Base-by-base conservation (phyloP, 2,113 vertebrate species). In the Cnemophilus loriae region DNA sequence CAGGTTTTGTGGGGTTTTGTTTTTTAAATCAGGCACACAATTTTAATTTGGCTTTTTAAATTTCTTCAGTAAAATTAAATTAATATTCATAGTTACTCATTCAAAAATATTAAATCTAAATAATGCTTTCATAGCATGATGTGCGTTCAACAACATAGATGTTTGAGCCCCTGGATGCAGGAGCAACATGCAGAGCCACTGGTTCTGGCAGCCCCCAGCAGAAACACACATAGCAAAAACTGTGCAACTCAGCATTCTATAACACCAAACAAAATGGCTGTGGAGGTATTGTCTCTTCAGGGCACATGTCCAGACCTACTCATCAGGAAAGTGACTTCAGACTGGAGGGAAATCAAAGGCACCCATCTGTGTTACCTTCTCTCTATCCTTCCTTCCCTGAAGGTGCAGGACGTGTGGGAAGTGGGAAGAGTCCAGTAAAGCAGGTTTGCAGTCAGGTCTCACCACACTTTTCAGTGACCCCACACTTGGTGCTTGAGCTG, bases 1-100 rank as follows among this genome's bases (percentile, higher is more conserved):
- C 76, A 92, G 85, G 85, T 92, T 95, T 94, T 70, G 79, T 52
- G 79, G 41, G 35, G 28, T 68, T 94, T 93, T 78, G 35, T 71
- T 88, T 75, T 94, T 81, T 60, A 61, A 94, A 84, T 81, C 23
- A 71, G 79, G 76, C 35, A 32, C 23, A 16, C 0, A 0, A 11
- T 59, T 78, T 93, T 92, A 44, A 69, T 80, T 91, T 53, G 42
- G 7, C 52, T 57, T 76, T 79, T 85, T 4, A 3, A 44, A 68
- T 60, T 42, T 76, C 57, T 87, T 76, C 63, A 74, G 64, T 77
- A 75, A 86, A 89, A 89, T 30, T 26, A 32, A 93, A 71, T 67
- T 86, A 44, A 63, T 86, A 78, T 92, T 89, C 69, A 83, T 47
- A 75, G 56, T 49, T 82, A 53, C 28, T 79, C 18, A 50, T 77